Evolutionary conservation across 2,113 vertebrate genomes (phyloP).

Genomic region (Oncorhynchus gorbuscha): DNA sequence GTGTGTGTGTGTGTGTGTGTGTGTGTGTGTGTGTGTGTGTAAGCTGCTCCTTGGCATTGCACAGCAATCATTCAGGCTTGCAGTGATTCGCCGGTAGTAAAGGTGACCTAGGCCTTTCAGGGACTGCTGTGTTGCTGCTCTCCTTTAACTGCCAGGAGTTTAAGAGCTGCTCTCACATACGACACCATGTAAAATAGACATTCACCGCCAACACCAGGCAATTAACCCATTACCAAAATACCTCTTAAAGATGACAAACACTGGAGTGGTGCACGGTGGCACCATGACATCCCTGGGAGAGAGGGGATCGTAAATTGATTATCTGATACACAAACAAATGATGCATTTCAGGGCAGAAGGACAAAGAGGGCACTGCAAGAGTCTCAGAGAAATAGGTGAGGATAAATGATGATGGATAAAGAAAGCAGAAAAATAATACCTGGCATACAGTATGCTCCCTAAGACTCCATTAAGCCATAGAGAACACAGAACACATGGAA

Average conservation of each 20-base stretch:
- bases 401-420: constrained; percentile 20
- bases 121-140: constrained; percentile 23
- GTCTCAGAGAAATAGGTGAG: neutral
- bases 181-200: constrained; percentile 64
- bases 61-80: constrained; percentile 1
- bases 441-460: too few relatives aligned
- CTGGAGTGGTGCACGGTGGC: constrained; percentile 30
- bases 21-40: neutral
- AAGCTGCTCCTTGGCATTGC: constrained; percentile 21
- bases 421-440: too few relatives aligned
- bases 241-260: constrained; percentile 65
- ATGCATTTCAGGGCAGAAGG: constrained; percentile 49
- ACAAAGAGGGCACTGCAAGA: neutral
- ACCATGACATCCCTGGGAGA: constrained; percentile 4
- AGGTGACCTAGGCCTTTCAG: constrained; percentile 40
- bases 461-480: too few relatives aligned
- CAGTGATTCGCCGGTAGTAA: constrained; percentile 23
- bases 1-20: neutral
- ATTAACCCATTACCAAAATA: constrained; percentile 53
- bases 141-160: constrained; percentile 20
- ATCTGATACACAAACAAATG: constrained; percentile 64
- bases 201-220: constrained; percentile 42
- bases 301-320: constrained; percentile 60
- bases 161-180: constrained; percentile 50
- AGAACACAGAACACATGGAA: too few relatives aligned